Base-by-base conservation (phyloP, 2,113 vertebrate genomes). In the Natator depressus region DNA sequence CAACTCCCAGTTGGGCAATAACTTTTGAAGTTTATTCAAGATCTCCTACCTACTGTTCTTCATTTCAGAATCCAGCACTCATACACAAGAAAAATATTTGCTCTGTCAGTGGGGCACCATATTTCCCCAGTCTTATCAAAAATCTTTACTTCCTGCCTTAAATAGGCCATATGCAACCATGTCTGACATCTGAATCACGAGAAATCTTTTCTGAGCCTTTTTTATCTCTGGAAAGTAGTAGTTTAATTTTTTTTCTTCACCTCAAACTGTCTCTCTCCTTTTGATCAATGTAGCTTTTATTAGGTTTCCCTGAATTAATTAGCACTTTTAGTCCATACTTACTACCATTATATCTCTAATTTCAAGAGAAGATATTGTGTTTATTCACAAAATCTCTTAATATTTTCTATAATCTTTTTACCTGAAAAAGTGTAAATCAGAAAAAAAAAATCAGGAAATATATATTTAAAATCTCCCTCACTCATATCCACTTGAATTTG, bases 251-350 rank as follows among this genome's bases (percentile, higher is more conserved):
- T 13, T 25, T 89, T 75, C 69, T 55, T 94, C 49, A 93, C 35
- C 59, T 89, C 76, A 29, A 76, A 47, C 80, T 85, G 50, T 88
- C 14, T 89, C 69, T 42, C 69, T 42, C 42, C 65, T 82, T 81
- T 62, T 47, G 46, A 95, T 91, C 62, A 90, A 90, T 89, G 46
- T 5, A 29, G 78, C 76, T 87, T 93, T 81, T 75, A 88, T 78
- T 80, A 78, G 57, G 62, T 95, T 90, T 76, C 84, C 29, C 55
- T 93, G 91, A 91, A 95, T 93, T 85, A 97, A 93, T 93, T 94
- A 96, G 84, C 84, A 94, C 82, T 87, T 94, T 75, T 82, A 84
- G 83, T 89, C 95, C 53, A 2, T 93, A 93, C 94, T 96, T 96
- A 93, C 91, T 95, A 85, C 88, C 93, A 55, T 80, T n/a, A 16